Evolutionary conservation across 2,888 invertebrate genomes (phyloP), one percentile per base, ranked within the genome.

Genomic region (Macaria liturata): DNA sequence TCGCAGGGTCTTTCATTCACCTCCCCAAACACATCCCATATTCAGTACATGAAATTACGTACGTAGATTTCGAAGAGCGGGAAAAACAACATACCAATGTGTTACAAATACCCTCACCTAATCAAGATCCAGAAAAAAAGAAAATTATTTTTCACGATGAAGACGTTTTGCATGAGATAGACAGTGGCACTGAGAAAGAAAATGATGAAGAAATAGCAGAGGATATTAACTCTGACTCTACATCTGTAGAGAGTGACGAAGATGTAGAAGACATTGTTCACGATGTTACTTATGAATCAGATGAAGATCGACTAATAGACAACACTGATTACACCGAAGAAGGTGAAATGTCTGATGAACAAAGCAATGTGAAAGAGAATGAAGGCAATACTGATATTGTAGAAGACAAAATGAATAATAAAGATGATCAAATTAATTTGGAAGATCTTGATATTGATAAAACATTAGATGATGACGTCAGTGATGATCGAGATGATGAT

Each of bases 1-100:
- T 84, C 0, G 82, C 84, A 0, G 85, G 86, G 0, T 86, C 86
- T 0, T 71, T 68, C 31, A 9, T 80, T 3, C 31, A 52, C 1
- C 61, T 83, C 0, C 78, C 83, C 0, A 60, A 59, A 34, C 65
- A 67, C 53, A 65, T 57, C 8, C 81, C 83, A 0, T 83, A 84
- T 50, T 76, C 75, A 0, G 70, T 55, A 4, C 73, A 76, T 9
- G 66, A 71, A 0, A 4, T 32, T 7, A 48, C 42, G 1, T 51
- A 54, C 8, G 57, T 62, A 7, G 59, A 71, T 7, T 9, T 66
- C 0, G 69, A 71, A 6, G 76, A 78, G 37, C 53, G 65, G 0
- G 74, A 76, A 43, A 75, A 50, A 20, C 74, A 75, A 54, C 70
- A 71, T 32, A 56, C 57, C 0, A 61, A 61, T 9, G 4, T 42